Conservation (phyloP, 2,113 vertebrate genomes). For the Bubo blakistoni region DNA sequence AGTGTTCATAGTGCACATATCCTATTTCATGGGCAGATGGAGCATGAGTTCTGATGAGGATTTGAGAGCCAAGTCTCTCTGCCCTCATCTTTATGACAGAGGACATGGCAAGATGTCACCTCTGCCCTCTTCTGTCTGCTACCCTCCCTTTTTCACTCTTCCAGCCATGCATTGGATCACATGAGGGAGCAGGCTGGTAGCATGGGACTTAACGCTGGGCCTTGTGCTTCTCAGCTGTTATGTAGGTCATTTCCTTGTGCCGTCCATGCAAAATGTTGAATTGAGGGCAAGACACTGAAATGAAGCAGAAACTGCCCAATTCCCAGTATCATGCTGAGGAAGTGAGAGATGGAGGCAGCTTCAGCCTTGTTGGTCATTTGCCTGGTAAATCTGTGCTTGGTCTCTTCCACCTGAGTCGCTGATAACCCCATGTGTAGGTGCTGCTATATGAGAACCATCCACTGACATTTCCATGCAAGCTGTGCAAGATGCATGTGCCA, state of each 20-base stretch:
- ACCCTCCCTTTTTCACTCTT: not conserved
- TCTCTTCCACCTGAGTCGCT: rapidly evolving
- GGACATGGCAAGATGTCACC: not conserved
- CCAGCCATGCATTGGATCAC: not conserved
- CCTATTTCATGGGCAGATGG: not conserved
- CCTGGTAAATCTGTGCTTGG: not conserved
- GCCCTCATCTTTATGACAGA: not conserved
- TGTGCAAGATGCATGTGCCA: not conserved
- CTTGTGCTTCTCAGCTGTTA: not conserved
- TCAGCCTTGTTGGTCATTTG: not conserved
- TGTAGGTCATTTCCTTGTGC: not conserved
- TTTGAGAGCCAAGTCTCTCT: not conserved
- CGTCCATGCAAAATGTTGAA: rapidly evolving
- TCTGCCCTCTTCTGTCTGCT: not conserved
- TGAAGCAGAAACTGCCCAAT: not conserved
- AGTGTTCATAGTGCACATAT: not conserved
- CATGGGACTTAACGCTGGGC: not conserved
- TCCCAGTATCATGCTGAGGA: not conserved
- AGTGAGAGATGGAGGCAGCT: not conserved
- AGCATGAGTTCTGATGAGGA: not conserved
- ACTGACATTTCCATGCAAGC: not conserved
- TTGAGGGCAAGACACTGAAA: not conserved
- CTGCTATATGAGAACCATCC: not conserved
- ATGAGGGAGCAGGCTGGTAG: not conserved
- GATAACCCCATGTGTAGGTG: not conserved